Evolutionary conservation across 2,113 vertebrate species (phyloP).

Genomic region (Mastomys coucha): DNA sequence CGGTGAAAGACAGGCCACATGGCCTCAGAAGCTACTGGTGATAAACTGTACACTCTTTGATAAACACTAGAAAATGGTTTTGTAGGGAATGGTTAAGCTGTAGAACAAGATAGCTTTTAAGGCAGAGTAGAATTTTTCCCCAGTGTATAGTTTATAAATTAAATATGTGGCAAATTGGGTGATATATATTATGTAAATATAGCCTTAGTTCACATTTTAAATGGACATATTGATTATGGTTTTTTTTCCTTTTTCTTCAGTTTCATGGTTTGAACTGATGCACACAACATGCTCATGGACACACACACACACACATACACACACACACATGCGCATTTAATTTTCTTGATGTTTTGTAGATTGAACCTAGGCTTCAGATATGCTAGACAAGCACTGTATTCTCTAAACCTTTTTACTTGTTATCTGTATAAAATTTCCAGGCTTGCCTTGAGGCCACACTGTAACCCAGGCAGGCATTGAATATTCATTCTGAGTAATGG

Average conservation of each 20-base stretch:
- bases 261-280: not conserved
- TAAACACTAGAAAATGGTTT: not conserved
- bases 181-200: not conserved
- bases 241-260: not conserved
- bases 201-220: not conserved
- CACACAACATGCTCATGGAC: not conserved
- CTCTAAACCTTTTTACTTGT: not conserved
- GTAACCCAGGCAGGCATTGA: not conserved
- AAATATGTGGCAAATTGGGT: not conserved
- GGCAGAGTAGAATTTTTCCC: not conserved
- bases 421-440: not conserved
- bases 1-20: not conserved
- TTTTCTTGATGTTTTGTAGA: not conserved
- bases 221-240: not conserved
- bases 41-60: no score
- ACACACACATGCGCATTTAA: not conserved
- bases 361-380: not conserved
- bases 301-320: not conserved
- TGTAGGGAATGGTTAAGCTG: not conserved
- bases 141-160: not conserved
- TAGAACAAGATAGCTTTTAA: not conserved
- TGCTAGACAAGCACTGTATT: not conserved
- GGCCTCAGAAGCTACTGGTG: no score
- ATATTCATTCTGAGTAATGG: not conserved
- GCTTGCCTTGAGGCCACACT: not conserved